Evolutionary conservation across 1,140 invertebrate genomes (phyloP).

Genomic region (Drosophila cardini): DNA sequence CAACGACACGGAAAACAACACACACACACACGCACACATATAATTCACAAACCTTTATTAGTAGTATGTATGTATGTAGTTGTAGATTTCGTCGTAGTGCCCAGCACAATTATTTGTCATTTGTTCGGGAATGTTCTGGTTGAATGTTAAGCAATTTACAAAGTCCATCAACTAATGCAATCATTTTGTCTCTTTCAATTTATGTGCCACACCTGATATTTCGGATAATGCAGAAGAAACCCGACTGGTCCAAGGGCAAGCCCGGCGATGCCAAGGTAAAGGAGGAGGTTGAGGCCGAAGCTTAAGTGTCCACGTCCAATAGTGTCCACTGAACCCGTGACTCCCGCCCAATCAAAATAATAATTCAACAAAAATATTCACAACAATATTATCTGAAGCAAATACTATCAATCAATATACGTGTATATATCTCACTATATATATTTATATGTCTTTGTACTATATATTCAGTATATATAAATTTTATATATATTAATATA

Average conservation of each 20-base stretch:
- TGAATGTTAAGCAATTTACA: conserved; percentile 16
- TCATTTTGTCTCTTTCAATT: conserved; percentile 16
- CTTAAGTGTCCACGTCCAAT: conserved; percentile 81
- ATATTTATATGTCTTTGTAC: conserved; percentile 22
- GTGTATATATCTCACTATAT: conserved; percentile 44
- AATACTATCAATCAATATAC: conserved; percentile 44
- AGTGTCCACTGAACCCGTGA: conserved; percentile 79
- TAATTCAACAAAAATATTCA: conserved; percentile 66
- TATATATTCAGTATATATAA: conserved; percentile 28
- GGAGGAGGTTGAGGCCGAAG: conserved; percentile 93
- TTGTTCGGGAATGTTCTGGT: conserved; percentile 45
- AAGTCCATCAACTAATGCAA: conserved; percentile 24
- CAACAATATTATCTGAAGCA: conserved; percentile 59
- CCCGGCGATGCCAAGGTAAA: conserved; percentile 94
- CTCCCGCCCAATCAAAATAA: conserved; percentile 79
- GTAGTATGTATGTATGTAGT: conserved; percentile 38
- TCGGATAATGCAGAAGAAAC: conserved; percentile 90
- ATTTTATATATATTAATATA: conserved; percentile 32
- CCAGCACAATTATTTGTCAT: conserved; percentile 40
- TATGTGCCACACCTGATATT: conserved; percentile 1
- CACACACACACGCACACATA: conserved; percentile 12
- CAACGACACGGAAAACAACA: neutral
- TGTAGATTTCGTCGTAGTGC: conserved; percentile 39
- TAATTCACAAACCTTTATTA: neutral
- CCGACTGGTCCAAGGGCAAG: conserved; percentile 95